Evolutionary conservation across 37 sponge, comb jelly and placozoan genomes (phyloP), one percentile per base, ranked within the genome.

Genomic region (Crambe crambe): DNA sequence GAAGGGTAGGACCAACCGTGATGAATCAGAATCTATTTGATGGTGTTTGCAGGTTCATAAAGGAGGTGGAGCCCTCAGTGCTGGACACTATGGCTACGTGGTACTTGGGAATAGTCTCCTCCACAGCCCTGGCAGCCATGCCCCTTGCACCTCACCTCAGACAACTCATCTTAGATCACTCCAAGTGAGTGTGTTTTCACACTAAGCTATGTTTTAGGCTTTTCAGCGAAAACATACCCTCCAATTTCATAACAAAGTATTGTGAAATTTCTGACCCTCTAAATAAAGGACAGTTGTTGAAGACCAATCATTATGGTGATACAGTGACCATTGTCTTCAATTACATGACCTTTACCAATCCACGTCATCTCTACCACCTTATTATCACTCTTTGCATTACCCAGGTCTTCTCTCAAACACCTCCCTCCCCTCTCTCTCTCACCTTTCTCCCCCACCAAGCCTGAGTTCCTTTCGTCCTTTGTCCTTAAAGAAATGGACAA

Each of bases 341-440:
- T 47, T n/a, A n/a, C n/a, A n/a, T 47, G 51, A 47, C 12, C 51
- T 12, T n/a, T n/a, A n/a, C n/a, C n/a, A n/a, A n/a, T n/a, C n/a
- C n/a, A n/a, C n/a, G n/a, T n/a, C n/a, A n/a, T n/a, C n/a, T n/a
- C n/a, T n/a, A n/a, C 34, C 37, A 8, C 8, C 34, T 29, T 67
- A 37, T 37, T 20, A 6, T 43, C 40, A 27, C 6, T 44, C 23
- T 44, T 20, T 26, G 38, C 40, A 1, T 1, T 75, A 27, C 70
- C 0, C 70, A 92, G 93, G 62, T 54, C 22, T 8, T 59, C 87
- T 44, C 56, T 95, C 20, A 15, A 40, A 2, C 62, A 58, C 4
- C 75, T 95, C 65, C 64, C 56, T 37, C 95, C 95, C 5, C 77
- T 95, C n/a, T 77, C 83, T 35, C 66, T 95, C 27, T 90, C 95